Evolutionary conservation across 2,113 vertebrate species (phyloP).

Genomic region (Labeo rohita): DNA sequence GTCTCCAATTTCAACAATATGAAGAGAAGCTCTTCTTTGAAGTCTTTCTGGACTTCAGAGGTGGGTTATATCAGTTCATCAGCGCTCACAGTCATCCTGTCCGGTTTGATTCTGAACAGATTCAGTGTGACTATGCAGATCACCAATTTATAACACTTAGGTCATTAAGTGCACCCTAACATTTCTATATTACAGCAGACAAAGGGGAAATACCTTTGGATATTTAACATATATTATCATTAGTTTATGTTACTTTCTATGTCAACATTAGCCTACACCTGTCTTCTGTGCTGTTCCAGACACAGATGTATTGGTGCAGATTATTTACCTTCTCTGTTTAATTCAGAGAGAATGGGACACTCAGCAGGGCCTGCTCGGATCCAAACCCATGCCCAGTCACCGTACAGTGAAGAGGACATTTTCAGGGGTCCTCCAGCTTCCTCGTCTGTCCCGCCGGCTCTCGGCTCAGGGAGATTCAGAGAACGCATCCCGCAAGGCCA

Average conservation of each 20-base stretch:
- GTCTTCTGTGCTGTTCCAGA: neutral
- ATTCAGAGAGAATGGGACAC: slow-evolving; percentile 68
- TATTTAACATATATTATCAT: neutral
- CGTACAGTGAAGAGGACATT: slow-evolving; percentile 75
- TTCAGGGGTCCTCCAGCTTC: slow-evolving; percentile 80
- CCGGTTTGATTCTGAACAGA: neutral
- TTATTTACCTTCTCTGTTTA: neutral
- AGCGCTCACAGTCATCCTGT: neutral
- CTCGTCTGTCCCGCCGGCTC: slow-evolving; percentile 70
- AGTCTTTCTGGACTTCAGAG: slow-evolving; percentile 35
- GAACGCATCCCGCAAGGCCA: slow-evolving; percentile 13
- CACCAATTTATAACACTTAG: neutral
- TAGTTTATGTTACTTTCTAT: neutral
- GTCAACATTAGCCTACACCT: neutral
- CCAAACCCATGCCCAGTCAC: neutral
- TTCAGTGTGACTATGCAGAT: slow-evolving; percentile 9
- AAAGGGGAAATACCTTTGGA: neutral
- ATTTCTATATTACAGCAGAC: neutral
- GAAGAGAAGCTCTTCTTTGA: slow-evolving; percentile 44
- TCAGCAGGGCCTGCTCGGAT: slow-evolving; percentile 40
- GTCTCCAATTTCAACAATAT: slow-evolving; percentile 7
- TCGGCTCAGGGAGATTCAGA: slow-evolving; percentile 54
- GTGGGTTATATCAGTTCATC: slow-evolving; percentile 31
- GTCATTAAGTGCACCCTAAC: neutral
- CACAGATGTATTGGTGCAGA: neutral